Percentiles rank a stretch among this genome's conserved stretches.
Evolutionary conservation across 2,113 vertebrate species (phyloP).

Genomic region (Balaeniceps rex): DNA sequence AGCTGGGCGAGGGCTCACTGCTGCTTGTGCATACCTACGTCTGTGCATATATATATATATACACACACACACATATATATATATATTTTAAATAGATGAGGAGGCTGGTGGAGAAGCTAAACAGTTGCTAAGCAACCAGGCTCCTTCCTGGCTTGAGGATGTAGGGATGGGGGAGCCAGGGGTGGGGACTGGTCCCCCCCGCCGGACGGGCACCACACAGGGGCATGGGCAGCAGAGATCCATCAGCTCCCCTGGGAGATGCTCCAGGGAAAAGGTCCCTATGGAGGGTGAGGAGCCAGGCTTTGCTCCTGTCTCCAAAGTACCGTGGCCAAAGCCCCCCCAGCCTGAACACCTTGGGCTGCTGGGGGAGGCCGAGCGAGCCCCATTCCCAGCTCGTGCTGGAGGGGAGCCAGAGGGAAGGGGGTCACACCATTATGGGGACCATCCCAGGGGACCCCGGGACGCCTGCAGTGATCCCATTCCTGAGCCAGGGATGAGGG

Average conservation of each 20-base stretch:
- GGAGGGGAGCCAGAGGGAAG: neutral
- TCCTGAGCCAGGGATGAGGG: neutral
- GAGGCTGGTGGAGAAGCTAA: conserved; percentile 42
- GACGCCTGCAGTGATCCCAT: neutral
- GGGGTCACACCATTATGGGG: neutral
- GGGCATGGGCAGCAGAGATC: neutral
- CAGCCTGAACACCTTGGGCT: neutral
- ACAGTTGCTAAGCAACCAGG: conserved; percentile 61
- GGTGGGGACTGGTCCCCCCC: rapidly evolving
- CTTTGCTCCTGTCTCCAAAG: neutral
- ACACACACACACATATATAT: too few relatives aligned
- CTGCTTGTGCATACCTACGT: neutral
- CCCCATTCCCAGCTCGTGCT: neutral
- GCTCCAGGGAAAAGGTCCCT: neutral
- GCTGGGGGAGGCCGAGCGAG: rapidly evolving
- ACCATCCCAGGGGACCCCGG: neutral
- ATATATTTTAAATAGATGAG: conserved; percentile 7
- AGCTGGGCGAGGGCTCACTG: neutral
- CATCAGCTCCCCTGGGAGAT: neutral
- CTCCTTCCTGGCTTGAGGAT: neutral
- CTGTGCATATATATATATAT: neutral
- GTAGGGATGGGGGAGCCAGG: neutral
- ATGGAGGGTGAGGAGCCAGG: neutral
- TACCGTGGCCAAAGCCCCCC: rapidly evolving
- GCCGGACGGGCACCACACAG: rapidly evolving